Base-by-base conservation (phyloP, 2,797 vertebrate species). In the Bradypodion pumilum region DNA sequence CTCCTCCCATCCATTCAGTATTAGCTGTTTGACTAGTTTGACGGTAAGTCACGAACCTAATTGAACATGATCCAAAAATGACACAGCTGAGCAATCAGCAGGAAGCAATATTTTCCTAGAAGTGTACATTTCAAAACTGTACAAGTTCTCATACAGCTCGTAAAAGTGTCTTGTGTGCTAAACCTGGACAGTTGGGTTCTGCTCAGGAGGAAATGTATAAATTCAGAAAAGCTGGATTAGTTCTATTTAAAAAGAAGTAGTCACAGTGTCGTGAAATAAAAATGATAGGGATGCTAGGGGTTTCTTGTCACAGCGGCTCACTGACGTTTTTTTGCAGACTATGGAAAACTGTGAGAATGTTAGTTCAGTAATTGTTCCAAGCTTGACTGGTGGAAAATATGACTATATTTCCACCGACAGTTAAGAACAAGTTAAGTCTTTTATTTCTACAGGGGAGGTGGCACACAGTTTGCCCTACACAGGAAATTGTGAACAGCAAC, bases 291-390 rank as follows among this genome's bases (percentile, higher is more conserved):
- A 92, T 90, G 94, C 95, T 96, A 96, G 95, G 96, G 94, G 95
- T 95, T 93, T 94, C 94, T 93, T 89, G 29, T 69, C 95, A 93
- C 97, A 97, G 96, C 96, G 97, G 97, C 94, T 97, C 97, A 95
- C 96, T 96, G 95, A 96, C 93, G 29, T 96, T 56, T 97, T 97
- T 95, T 97, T 96, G 96, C 96, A 97, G 96, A 97, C 97, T 97
- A 95, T 97, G 97, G 97, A 97, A 97, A 97, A 97, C 97, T 95
- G 97, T 97, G 96, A 97, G 96, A 96, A 96, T 94, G 96, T 95
- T 96, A 92, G 81, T 95, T 96, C 94, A 93, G 95, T 95, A 96
- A 97, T 97, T 95, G 96, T 96, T 97, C 97, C 94, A 95, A 96
- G 95, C 93, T 94, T 96, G 95, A 93, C 94, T 95, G 93, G 94